Base-by-base conservation (phyloP, 2,113 vertebrate genomes). In the Acanthochromis polyacanthus region DNA sequence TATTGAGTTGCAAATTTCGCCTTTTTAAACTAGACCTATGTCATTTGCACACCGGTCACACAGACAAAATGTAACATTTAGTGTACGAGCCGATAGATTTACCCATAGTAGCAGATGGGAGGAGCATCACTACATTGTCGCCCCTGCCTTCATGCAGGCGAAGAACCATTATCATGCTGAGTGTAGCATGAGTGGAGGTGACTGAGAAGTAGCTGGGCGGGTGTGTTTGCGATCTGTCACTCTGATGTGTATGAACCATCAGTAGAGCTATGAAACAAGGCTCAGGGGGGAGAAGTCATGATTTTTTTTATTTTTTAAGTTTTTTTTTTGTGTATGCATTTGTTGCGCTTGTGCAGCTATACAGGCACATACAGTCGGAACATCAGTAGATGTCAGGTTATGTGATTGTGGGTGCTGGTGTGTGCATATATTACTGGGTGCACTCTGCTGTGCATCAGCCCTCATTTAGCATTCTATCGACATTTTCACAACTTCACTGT, bases 241-340 rank as follows among this genome's bases (percentile, higher is more conserved):
- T 82, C 28, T 80, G 65, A 68, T 82, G 77, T 75, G 68, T 82
- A 64, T 79, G 62, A 78, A 63, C 81, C 77, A 76, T 88, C 88
- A 84, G 77, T 32, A 43, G 28, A 19, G 71, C 68, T 45, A 48
- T 62, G 30, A 53, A 83, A 88, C 12, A 23, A 6, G 38, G 17
- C 64, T 80, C 1, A 48, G 46, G 12, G 53, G 48, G 2, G 52
- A 60, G 20, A 63, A 51, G 59, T 58, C 14, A 65, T 79, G 79
- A 89, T 88, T 51, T 71, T n/a, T n/a, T n/a, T n/a, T n/a, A n/a
- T n/a, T n/a, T n/a, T n/a, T n/a, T n/a, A n/a, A n/a, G n/a, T n/a
- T n/a, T n/a, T n/a, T n/a, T n/a, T 36, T 73, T 36, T 60, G 67
- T 66, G 46, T 32, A 8, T 58, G 28, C 4, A 7, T 71, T 57